These are phyloP conservation scores for Melanerpes aurifrons DNA, from an alignment of 2,113 vertebrate species.

Conservation along the genomic window DNA sequence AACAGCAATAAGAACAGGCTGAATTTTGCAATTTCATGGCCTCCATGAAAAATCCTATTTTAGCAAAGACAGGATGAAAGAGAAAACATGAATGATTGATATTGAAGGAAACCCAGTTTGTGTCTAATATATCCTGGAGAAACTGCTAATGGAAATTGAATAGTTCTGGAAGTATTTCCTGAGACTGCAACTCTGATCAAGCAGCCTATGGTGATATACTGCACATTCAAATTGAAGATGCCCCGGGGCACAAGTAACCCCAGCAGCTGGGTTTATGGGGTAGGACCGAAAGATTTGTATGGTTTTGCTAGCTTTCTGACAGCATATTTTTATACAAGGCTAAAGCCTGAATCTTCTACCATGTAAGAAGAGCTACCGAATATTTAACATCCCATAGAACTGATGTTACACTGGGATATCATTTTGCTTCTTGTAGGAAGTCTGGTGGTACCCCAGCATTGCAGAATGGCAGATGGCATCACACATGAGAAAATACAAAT, in stretches of 20 bases:
- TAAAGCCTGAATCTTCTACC: not conserved
- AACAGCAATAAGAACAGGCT: not conserved
- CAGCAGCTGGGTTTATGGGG: slow-evolving; percentile 45
- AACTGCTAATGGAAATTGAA: slow-evolving; percentile 69
- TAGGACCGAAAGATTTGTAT: slow-evolving; percentile 46
- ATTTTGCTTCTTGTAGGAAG: not conserved
- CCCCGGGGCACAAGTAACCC: slow-evolving; percentile 42
- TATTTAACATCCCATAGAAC: slow-evolving; percentile 23
- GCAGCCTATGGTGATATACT: slow-evolving; percentile 57
- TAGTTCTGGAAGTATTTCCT: slow-evolving; percentile 66
- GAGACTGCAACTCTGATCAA: slow-evolving; percentile 57
- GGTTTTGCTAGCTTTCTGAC: slow-evolving; percentile 43
- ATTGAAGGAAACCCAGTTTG: slow-evolving; percentile 54
- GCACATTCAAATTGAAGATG: slow-evolving; percentile 61
- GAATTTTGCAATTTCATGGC: slow-evolving; percentile 49
- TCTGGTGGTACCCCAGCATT: not conserved
- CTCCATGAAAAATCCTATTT: slow-evolving; percentile 63
- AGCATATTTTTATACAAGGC: slow-evolving; percentile 45
- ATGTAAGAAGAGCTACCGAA: slow-evolving; percentile 30
- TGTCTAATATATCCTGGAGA: slow-evolving; percentile 62
- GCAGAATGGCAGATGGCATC: slow-evolving; percentile 3
- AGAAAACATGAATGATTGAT: slow-evolving; percentile 64
- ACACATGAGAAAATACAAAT: not conserved
- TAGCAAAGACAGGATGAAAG: slow-evolving; percentile 62
- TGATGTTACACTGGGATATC: not conserved